A percentile compares a stretch with the other conserved stretches of the same genome.
Conservation (phyloP, 2,113 vertebrate genomes). For the Scophthalmus maximus region DNA sequence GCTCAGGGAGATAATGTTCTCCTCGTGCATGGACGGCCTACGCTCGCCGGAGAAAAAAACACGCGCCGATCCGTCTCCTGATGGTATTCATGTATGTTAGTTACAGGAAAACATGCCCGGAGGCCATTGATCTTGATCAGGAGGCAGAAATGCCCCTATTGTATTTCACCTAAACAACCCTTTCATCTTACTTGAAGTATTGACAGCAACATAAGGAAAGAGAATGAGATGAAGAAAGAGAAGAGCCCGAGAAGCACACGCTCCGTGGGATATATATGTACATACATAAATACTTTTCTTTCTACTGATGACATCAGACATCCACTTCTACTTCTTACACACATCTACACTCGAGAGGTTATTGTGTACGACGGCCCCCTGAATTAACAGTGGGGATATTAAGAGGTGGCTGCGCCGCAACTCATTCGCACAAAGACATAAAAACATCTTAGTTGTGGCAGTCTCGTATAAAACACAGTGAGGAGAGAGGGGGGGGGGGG, state of each 20-base stretch:
- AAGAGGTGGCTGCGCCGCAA: conserved; percentile 24
- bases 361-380: conserved; percentile 1
- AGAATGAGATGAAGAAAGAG: conserved; percentile 24
- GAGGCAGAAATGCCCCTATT: conserved; percentile 79
- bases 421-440: conserved; percentile 39
- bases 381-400: conserved; percentile 13
- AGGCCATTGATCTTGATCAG: conserved; percentile 70
- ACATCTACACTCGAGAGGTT: conserved; percentile 23
- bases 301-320: too few species aligned
- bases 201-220: conserved; percentile 54
- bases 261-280: too few species aligned
- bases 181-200: conserved; percentile 79
- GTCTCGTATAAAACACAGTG: conserved; percentile 45
- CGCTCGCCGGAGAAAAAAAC: conserved; percentile 10
- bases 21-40: conserved; percentile 34
- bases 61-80: conserved; percentile 60
- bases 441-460: conserved; percentile 34
- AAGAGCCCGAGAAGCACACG: conserved; percentile 21
- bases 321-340: conserved; percentile 20
- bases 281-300: too few species aligned
- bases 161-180: conserved; percentile 79
- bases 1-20: conserved; percentile 7
- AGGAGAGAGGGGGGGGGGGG: conserved; percentile 11
- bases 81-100: conserved; percentile 70
- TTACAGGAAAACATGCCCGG: conserved; percentile 78